phyloP scores from a whole-genome alignment of 2,888 invertebrate species.

The Parascotia fuliginaria region DNA sequence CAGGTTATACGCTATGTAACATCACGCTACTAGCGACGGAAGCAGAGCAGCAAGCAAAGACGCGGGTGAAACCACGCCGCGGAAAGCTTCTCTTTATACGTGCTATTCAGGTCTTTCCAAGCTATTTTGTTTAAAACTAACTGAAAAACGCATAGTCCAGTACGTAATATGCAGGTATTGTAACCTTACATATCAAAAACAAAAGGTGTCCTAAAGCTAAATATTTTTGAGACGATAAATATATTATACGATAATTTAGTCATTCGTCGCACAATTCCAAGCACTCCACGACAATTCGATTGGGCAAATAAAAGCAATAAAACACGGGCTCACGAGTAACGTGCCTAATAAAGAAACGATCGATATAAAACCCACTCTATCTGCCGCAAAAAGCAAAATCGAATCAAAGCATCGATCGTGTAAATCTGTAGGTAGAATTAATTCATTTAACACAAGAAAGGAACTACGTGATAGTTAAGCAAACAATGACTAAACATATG shows the following conservation, averaged over 20 bases:
- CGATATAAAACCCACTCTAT: constrained; percentile 20
- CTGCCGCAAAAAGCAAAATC: constrained; percentile 36
- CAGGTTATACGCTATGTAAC: too few species aligned
- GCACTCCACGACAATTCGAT: constrained; percentile 23
- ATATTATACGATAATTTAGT: constrained; percentile 1
- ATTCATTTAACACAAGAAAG: constrained; percentile 32
- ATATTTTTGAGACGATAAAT: neutral
- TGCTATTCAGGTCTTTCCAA: too few species aligned
- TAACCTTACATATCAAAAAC: too few species aligned
- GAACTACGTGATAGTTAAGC: constrained; percentile 29
- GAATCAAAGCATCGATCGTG: constrained; percentile 34
- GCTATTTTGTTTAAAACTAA: too few species aligned
- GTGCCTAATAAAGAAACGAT: constrained; percentile 28
- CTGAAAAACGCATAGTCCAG: too few species aligned
- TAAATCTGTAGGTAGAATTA: constrained; percentile 40
- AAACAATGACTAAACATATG: constrained; percentile 19
- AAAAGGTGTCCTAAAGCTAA: too few species aligned
- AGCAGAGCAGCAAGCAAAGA: too few species aligned
- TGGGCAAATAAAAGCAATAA: constrained; percentile 33
- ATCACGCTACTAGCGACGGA: too few species aligned
- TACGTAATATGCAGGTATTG: too few species aligned
- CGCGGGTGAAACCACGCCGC: too few species aligned
- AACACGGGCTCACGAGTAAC: constrained; percentile 20
- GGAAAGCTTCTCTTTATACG: too few species aligned
- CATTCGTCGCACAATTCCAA: constrained; percentile 11